These are phyloP conservation scores for Podotricha telesiphe DNA, from an alignment of 2,888 invertebrate genomes.

Conservation along the genomic window DNA sequence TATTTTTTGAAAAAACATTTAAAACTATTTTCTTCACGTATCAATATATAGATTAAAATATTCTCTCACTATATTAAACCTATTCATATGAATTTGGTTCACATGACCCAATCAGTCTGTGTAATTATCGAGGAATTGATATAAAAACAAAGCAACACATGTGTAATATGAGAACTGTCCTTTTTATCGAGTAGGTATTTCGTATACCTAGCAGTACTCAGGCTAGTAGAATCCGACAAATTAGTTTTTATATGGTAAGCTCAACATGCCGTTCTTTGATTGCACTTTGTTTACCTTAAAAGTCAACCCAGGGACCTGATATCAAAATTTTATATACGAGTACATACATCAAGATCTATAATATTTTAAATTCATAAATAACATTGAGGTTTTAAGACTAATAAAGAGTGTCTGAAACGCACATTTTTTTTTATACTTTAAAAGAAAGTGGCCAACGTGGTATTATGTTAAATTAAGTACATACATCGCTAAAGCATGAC, in stretches of 20 bases:
- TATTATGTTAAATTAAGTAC: too few relatives aligned
- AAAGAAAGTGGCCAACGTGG: too few relatives aligned
- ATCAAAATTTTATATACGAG: background rate
- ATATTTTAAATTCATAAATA: too few relatives aligned
- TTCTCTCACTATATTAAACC: too few relatives aligned
- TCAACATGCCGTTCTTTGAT: slow-evolving; percentile 16
- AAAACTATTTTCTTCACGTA: too few relatives aligned
- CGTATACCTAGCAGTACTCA: background rate
- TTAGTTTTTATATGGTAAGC: slow-evolving; percentile 6
- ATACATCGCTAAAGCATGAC: too few relatives aligned
- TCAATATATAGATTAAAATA: too few relatives aligned
- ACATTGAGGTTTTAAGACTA: too few relatives aligned
- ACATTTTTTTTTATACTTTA: too few relatives aligned
- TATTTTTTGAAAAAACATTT: too few relatives aligned
- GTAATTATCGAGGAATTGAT: background rate
- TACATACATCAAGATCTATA: too few relatives aligned
- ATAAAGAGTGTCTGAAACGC: too few relatives aligned
- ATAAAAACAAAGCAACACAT: background rate
- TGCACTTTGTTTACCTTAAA: slow-evolving; percentile 14
- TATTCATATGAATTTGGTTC: background rate
- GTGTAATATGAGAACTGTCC: slow-evolving; percentile 11
- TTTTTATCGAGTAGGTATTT: background rate
- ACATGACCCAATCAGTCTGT: background rate
- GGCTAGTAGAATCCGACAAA: background rate
- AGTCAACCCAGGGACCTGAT: background rate